Percentiles rank a stretch among this genome's conserved stretches.
Conservation (phyloP, 2,797 vertebrate genomes). For the Danio jaintianensis region DNA sequence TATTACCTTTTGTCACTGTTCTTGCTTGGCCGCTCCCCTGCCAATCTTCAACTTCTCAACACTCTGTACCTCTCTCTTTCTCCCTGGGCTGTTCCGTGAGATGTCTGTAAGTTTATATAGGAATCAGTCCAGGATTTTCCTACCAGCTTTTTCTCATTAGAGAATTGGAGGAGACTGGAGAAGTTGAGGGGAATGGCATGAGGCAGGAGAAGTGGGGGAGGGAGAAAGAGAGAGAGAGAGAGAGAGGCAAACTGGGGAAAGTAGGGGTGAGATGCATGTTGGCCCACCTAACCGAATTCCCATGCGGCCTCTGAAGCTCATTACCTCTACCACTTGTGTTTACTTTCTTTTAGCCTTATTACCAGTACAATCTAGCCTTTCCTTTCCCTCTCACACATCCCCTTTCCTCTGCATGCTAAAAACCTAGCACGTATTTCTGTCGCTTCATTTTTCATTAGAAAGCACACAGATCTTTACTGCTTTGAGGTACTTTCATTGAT, state of each 20-base stretch:
- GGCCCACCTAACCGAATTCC: slow-evolving; percentile 58
- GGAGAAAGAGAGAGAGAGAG: slow-evolving; percentile 34
- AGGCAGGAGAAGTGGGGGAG: slow-evolving; percentile 66
- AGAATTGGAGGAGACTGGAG: slow-evolving; percentile 76
- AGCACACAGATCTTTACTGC: not conserved
- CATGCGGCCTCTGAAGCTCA: slow-evolving; percentile 58
- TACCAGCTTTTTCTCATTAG: slow-evolving; percentile 97
- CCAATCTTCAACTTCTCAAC: slow-evolving; percentile 29
- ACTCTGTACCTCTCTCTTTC: slow-evolving; percentile 74
- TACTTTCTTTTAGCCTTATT: slow-evolving; percentile 55
- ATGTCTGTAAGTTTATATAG: slow-evolving; percentile 97
- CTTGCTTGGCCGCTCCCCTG: slow-evolving; percentile 16
- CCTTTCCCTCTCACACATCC: slow-evolving; percentile 21
- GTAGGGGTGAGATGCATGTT: slow-evolving; percentile 53
- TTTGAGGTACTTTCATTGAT: not conserved
- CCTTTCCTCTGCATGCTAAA: not conserved
- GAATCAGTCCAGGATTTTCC: slow-evolving; percentile 90
- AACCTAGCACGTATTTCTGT: slow-evolving; percentile 13
- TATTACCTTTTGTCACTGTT: slow-evolving; percentile 44
- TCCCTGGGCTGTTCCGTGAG: slow-evolving; percentile 86
- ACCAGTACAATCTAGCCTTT: slow-evolving; percentile 42
- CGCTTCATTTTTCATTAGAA: slow-evolving; percentile 16
- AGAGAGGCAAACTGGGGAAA: slow-evolving; percentile 66
- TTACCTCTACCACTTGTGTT: slow-evolving; percentile 59
- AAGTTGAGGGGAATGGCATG: slow-evolving; percentile 85